Conservation (phyloP, 1,140 invertebrate genomes). For the Aphaenogaster rudis region DNA sequence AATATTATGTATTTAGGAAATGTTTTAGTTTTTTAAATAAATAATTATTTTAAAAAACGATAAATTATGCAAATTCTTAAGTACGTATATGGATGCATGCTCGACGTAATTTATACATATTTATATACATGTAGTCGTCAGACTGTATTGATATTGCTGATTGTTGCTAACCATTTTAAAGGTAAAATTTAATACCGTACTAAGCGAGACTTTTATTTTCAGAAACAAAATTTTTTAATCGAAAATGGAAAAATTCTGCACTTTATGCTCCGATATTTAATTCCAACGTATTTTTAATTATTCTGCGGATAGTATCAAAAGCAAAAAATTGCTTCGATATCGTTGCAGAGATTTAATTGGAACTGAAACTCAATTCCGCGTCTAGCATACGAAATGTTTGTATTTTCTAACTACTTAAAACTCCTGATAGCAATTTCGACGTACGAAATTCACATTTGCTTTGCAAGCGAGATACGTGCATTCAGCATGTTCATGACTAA, state of each 20-base stretch:
- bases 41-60: not conserved
- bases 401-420: slow-evolving; percentile 24
- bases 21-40: not conserved
- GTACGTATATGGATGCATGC: not conserved
- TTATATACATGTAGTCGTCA: not conserved
- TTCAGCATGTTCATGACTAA: slow-evolving; percentile 15
- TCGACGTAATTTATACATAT: not conserved
- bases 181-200: not conserved
- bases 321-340: not conserved
- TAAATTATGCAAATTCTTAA: not conserved
- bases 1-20: not conserved
- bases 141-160: not conserved
- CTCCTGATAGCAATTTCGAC: not conserved
- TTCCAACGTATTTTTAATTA: slow-evolving; percentile 38
- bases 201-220: not conserved
- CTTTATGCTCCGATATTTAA: not conserved
- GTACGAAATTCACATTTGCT: not conserved
- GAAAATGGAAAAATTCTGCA: not conserved
- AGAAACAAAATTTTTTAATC: slow-evolving; percentile 19
- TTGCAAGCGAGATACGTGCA: not conserved
- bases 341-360: slow-evolving; percentile 22
- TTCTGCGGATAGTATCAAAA: not conserved
- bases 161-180: not conserved
- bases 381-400: not conserved
- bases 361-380: slow-evolving; percentile 22